Evolutionary conservation across 2,797 vertebrate species (phyloP), one percentile per base, ranked within the genome.

Genomic region (Anguilla megastoma): DNA sequence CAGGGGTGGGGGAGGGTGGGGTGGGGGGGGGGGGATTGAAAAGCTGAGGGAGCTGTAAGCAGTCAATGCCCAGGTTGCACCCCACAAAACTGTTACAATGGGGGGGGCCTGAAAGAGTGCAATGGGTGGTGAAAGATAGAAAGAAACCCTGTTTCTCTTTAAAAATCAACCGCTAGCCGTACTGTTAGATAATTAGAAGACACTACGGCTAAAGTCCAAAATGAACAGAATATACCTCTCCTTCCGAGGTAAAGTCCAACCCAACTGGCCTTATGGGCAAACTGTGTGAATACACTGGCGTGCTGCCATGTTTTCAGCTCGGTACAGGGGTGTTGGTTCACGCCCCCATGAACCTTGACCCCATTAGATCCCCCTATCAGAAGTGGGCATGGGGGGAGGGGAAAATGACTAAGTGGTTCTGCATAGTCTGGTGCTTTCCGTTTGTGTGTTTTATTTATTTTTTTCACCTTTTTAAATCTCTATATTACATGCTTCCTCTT

Each of bases 401-500:
- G 86, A 69, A 84, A 91, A 92, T 92, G 90, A 85, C 91, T 90
- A 16, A 95, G 94, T 95, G 95, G 94, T 96, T 96, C 96, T 97
- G 96, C 96, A 97, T 97, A 97, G 96, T 96, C 94, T 91, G 91
- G 92, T 91, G 92, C 90, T 91, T 92, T 93, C 92, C 88, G 92
- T 94, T 92, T 90, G 93, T 90, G 48, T 79, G 33, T 48, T 56
- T 52, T 48, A 27, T 85, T 76, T 45, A 2, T 50, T 50, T 88
- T 91, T 89, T 88, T 90, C 86, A 74, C 85, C 89, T 91, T 88
- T 41, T 21, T 86, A 52, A 30, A 60, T 85, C 48, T 87, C 82
- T 86, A 63, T 85, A 89, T 82, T 89, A 93, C 93, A 91, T 91
- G 92, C 92, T 94, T 94, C 91, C 92, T 94, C 93, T 95, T 92